Evolutionary conservation across 2,888 invertebrate genomes (phyloP).

Genomic region (Dasypolia templi): DNA sequence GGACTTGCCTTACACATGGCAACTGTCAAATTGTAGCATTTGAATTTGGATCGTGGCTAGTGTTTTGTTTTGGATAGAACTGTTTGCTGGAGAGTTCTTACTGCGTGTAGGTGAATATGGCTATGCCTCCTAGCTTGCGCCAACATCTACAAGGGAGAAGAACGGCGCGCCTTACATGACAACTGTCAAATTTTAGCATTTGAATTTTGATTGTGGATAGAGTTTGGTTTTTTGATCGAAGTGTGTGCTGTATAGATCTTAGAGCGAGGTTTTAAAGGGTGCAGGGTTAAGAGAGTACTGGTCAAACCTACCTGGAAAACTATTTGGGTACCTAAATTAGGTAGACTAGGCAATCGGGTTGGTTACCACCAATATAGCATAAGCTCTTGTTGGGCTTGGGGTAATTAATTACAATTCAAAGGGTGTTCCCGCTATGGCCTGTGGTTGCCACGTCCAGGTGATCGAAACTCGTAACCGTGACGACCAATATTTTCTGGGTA

Average conservation of each 20-base stretch:
- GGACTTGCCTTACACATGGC: constrained; percentile 57
- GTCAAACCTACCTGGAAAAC: background rate
- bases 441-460: constrained; percentile 32
- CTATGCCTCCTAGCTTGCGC: constrained; percentile 73
- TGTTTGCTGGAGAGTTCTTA: background rate
- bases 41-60: constrained; percentile 15
- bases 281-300: background rate
- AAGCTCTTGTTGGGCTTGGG: background rate
- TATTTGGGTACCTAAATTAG: background rate
- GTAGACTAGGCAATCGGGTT: background rate
- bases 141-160: constrained; percentile 66
- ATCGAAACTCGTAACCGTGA: constrained; percentile 14
- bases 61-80: background rate
- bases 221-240: background rate
- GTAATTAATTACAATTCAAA: constrained; percentile 5
- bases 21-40: constrained; percentile 65
- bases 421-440: constrained; percentile 1
- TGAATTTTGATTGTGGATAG: constrained; percentile 14
- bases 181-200: constrained; percentile 65
- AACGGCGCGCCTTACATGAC: constrained; percentile 56
- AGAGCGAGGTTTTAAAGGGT: background rate
- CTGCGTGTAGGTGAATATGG: no score
- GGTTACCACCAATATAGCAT: background rate
- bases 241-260: background rate
- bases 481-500: background rate